Percentiles rank a stretch among this genome's conserved stretches.
Evolutionary conservation across 2,113 vertebrate species (phyloP).

Genomic region (Pseudonaja textilis): DNA sequence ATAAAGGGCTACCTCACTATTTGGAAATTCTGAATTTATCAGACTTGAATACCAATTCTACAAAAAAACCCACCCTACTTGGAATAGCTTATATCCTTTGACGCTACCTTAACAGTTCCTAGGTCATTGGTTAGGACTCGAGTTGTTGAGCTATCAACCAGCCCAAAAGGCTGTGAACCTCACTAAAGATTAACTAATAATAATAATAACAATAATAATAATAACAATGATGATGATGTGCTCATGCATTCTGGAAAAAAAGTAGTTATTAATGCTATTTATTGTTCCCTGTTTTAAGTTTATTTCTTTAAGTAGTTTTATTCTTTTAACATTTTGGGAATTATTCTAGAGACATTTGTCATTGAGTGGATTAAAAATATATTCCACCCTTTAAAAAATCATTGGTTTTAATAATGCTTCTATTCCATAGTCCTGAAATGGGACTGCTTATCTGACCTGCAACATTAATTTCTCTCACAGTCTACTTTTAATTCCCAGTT

Average conservation of each 20-base stretch:
- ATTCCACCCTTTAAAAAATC: background rate
- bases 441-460: background rate
- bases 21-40: too few species aligned
- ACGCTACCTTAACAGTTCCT: too few species aligned
- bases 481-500: background rate
- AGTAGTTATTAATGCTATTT: background rate
- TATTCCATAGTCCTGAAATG: background rate
- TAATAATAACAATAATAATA: background rate
- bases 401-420: background rate
- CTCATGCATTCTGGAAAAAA: slow-evolving; percentile 23
- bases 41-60: too few species aligned
- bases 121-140: too few species aligned
- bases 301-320: background rate
- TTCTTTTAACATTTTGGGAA: background rate
- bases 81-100: too few species aligned
- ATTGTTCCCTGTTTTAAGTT: background rate
- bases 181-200: background rate
- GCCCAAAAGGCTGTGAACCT: too few species aligned
- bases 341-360: background rate
- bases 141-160: too few species aligned
- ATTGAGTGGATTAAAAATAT: background rate
- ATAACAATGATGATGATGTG: background rate
- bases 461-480: background rate
- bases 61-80: too few species aligned
- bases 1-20: too few species aligned